Evolutionary conservation across 2,888 invertebrate species (phyloP), one percentile per base, ranked within the genome.

Genomic region (Geotrupes spiniger): DNA sequence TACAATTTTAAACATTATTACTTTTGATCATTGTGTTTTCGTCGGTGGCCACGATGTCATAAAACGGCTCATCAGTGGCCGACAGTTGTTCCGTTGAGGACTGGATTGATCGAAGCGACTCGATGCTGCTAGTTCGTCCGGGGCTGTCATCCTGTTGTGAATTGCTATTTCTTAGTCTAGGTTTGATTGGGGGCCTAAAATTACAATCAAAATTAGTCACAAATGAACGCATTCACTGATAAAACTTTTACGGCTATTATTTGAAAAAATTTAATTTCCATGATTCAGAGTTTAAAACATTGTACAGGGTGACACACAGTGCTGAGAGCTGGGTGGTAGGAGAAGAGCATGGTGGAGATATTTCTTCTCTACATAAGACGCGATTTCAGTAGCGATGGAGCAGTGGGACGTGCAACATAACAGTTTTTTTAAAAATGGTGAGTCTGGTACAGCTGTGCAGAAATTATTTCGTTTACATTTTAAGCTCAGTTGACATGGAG

Each of bases 21-120:
- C 76, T 88, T 43, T 56, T 59, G 10, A 52, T 38, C 33, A 58
- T 43, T 2, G 51, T 38, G 15, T 43, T 41, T 10, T 60, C 60
- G 52, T 78, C 86, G 38, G 81, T 75, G 1, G 86, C 85, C 39
- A 86, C 86, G 65, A 83, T 83, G 63, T 86, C 86, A 61, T 86
- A 86, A 61, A 83, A 85, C 0, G 85, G 86, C 62, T 86, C 86
- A 58, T 83, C 81, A 27, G 15, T 36, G 2, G 79, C 76, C 53
- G 80, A 78, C 44, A 78, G 70, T 25, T 77, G 73, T 60, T 81
- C 81, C 21, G 78, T 76, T 29, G 83, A 78, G 61, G 82, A 80
- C 58, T 68, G 64, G 10, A 71, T 59, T 61, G 82, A 80, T 58
- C 68, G 64, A n/a, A 72, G 57, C 11, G 72, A 72, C 53, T 71